Percentiles rank a stretch among this genome's conserved stretches.
phyloP scores from a whole-genome alignment of 2,888 invertebrate species.

The Magallana nippona region DNA sequence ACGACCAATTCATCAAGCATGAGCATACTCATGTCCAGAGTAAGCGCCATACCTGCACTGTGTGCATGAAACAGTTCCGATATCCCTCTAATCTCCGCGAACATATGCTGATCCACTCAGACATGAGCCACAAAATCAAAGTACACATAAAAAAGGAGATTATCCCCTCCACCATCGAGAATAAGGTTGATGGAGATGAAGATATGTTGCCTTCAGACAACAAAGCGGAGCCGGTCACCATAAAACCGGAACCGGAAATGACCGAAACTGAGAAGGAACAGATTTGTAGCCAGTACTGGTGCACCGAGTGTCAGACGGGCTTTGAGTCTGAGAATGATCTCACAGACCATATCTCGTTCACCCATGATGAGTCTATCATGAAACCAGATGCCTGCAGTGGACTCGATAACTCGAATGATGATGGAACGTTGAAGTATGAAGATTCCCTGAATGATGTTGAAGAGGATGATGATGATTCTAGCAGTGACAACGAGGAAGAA shows the following conservation, averaged over 20 bases:
- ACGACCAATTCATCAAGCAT: slow-evolving; percentile 69
- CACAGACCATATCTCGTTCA: slow-evolving; percentile 62
- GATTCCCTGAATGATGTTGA: neutral
- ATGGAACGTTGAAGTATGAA: neutral
- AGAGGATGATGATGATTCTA: slow-evolving; percentile 23
- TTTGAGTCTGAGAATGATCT: slow-evolving; percentile 65
- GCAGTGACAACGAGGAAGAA: neutral
- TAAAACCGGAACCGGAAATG: slow-evolving; percentile 47
- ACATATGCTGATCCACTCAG: slow-evolving; percentile 62
- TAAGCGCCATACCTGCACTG: slow-evolving; percentile 59
- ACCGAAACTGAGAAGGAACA: slow-evolving; percentile 44
- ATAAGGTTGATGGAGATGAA: neutral
- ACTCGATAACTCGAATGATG: neutral
- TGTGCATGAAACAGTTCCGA: slow-evolving; percentile 66
- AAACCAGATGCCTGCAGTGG: neutral
- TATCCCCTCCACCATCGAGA: neutral
- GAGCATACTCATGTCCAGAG: slow-evolving; percentile 69
- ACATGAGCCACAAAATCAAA: slow-evolving; percentile 39
- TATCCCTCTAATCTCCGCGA: slow-evolving; percentile 63
- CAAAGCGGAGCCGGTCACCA: slow-evolving; percentile 18
- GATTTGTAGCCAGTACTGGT: slow-evolving; percentile 64
- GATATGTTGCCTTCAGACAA: neutral
- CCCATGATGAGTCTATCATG: slow-evolving; percentile 56
- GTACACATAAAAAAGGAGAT: slow-evolving; percentile 32
- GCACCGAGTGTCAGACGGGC: slow-evolving; percentile 70